These are phyloP conservation scores for Julus scanicus DNA, from an alignment of 2,888 invertebrate species.

Conservation along the genomic window DNA sequence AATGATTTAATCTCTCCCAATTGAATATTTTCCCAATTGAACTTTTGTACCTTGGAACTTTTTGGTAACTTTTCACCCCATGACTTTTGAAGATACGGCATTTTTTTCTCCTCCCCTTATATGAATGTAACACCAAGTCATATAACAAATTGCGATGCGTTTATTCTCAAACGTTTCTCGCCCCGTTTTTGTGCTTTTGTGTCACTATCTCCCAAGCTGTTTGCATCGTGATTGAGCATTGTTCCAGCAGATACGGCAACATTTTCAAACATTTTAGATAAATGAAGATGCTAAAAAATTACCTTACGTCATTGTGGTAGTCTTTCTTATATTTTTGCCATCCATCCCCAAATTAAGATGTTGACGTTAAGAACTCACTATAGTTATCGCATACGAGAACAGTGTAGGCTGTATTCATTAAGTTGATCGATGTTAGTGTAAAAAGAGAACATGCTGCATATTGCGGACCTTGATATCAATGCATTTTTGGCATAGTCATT, in stretches of 20 bases:
- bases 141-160: background rate
- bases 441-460: no score
- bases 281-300: background rate
- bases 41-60: background rate
- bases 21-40: no score
- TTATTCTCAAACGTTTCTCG: background rate
- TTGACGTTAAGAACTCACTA: no score
- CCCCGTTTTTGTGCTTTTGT: background rate
- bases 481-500: no score
- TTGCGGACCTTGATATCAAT: no score
- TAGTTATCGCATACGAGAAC: no score
- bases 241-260: background rate
- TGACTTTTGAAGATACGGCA: background rate
- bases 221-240: background rate
- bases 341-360: no score
- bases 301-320: background rate
- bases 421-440: no score
- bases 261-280: background rate
- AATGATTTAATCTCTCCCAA: background rate
- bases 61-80: background rate
- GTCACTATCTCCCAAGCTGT: background rate
- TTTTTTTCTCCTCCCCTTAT: background rate
- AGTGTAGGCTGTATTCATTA: no score
- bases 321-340: background rate
- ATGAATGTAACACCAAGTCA: background rate